Conservation (phyloP, 2,797 vertebrate species). For the Danionella dracula region DNA sequence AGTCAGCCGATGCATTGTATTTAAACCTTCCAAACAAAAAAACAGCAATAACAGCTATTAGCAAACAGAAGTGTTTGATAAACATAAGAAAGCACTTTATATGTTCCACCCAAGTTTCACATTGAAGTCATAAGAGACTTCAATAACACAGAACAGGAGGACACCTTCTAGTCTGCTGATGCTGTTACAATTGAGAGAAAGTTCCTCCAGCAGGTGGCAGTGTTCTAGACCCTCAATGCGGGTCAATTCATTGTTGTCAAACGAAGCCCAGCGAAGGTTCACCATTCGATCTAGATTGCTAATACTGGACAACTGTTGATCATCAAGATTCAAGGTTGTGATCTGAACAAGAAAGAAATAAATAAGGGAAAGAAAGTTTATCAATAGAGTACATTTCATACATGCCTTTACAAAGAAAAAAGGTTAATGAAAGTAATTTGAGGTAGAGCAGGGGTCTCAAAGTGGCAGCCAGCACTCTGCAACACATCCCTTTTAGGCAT, state of each 20-base stretch:
- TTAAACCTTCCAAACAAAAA: constrained; percentile 61
- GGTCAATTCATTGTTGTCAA: constrained; percentile 78
- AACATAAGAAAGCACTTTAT: too few relatives aligned
- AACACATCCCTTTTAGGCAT: too few relatives aligned
- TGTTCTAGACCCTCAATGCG: constrained; percentile 73
- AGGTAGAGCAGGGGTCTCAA: too few relatives aligned
- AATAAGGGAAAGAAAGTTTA: not conserved
- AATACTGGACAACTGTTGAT: constrained; percentile 74
- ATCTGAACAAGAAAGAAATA: too few relatives aligned
- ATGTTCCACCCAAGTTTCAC: too few relatives aligned
- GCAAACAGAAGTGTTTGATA: not conserved
- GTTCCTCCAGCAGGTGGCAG: constrained; percentile 77
- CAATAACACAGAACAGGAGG: too few relatives aligned
- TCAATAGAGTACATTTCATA: not conserved
- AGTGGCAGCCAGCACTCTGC: too few relatives aligned
- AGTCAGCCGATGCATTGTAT: constrained; percentile 68
- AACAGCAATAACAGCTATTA: not conserved
- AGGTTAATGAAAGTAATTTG: too few relatives aligned
- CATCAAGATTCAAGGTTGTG: constrained; percentile 77
- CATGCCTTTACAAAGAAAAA: too few relatives aligned
- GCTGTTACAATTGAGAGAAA: constrained; percentile 77
- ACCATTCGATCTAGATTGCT: constrained; percentile 72
- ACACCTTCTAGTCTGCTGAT: constrained; percentile 76
- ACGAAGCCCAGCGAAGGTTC: constrained; percentile 82
- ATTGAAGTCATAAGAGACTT: too few relatives aligned